These are phyloP conservation scores for Allolobophora icterica DNA, from an alignment of 2,888 invertebrate genomes.

Conservation along the genomic window DNA sequence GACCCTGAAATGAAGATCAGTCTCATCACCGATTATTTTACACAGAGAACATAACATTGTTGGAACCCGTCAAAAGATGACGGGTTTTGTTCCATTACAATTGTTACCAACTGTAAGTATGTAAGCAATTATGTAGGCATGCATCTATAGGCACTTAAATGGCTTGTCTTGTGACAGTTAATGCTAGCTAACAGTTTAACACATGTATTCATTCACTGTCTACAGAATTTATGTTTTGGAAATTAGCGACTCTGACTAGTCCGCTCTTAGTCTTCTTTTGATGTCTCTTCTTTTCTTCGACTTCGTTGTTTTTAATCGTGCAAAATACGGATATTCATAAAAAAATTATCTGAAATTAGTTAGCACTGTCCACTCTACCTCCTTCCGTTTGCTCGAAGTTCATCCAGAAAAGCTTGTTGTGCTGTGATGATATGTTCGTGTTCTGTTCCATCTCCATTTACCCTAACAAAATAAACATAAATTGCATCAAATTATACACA, in stretches of 20 bases:
- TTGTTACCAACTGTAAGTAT: too few relatives aligned
- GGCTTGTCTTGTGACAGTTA: too few relatives aligned
- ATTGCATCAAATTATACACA: background rate
- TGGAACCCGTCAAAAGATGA: too few relatives aligned
- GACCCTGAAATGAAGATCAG: background rate
- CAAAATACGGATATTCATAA: too few relatives aligned
- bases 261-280: background rate
- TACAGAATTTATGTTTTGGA: background rate
- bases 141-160: too few relatives aligned
- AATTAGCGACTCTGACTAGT: background rate
- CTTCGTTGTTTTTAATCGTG: too few relatives aligned
- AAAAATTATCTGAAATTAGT: too few relatives aligned
- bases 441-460: background rate
- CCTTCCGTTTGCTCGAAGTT: background rate
- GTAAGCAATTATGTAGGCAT: too few relatives aligned
- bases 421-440: background rate
- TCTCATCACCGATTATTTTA: background rate
- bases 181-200: too few relatives aligned
- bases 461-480: background rate
- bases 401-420: slow-evolving; percentile 5
- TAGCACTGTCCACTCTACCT: background rate
- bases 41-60: too few relatives aligned
- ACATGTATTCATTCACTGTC: background rate
- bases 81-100: too few relatives aligned
- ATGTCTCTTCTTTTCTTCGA: background rate